A percentile compares a stretch with the other conserved stretches of the same genome.
These are phyloP conservation scores for Limenitis camilla DNA, from an alignment of 2,888 invertebrate species.

Conservation along the genomic window DNA sequence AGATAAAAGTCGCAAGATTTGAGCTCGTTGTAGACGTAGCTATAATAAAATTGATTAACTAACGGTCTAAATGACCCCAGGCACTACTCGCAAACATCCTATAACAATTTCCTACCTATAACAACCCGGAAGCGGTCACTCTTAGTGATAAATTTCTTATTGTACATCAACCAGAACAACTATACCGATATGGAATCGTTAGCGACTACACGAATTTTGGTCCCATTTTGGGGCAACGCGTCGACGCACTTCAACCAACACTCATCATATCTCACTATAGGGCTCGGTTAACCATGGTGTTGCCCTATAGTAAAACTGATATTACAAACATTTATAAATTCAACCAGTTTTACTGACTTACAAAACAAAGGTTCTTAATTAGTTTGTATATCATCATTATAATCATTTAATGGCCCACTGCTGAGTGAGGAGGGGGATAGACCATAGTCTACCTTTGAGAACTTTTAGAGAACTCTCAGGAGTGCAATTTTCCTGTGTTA, in stretches of 20 bases:
- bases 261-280: not conserved
- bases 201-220: conserved; percentile 59
- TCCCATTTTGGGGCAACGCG: conserved; percentile 47
- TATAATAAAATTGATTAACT: conserved; percentile 13
- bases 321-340: too few species aligned
- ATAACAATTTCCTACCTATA: conserved; percentile 59
- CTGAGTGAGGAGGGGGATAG: too few species aligned
- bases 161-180: conserved; percentile 50
- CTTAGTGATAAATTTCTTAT: conserved; percentile 60
- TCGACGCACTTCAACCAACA: conserved; percentile 11
- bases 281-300: too few species aligned
- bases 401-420: too few species aligned
- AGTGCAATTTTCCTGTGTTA: too few species aligned
- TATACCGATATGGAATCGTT: conserved; percentile 43
- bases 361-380: too few species aligned
- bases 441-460: too few species aligned
- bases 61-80: not conserved
- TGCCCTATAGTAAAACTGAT: too few species aligned
- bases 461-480: too few species aligned
- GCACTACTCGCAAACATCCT: not conserved
- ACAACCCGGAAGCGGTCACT: conserved; percentile 58
- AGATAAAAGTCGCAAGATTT: conserved; percentile 50
- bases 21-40: conserved; percentile 44
- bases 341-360: too few species aligned
- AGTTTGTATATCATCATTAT: too few species aligned